These are phyloP conservation scores for Ptychobarbus kaznakovi DNA, from an alignment of 2,797 vertebrate genomes.

Conservation along the genomic window DNA sequence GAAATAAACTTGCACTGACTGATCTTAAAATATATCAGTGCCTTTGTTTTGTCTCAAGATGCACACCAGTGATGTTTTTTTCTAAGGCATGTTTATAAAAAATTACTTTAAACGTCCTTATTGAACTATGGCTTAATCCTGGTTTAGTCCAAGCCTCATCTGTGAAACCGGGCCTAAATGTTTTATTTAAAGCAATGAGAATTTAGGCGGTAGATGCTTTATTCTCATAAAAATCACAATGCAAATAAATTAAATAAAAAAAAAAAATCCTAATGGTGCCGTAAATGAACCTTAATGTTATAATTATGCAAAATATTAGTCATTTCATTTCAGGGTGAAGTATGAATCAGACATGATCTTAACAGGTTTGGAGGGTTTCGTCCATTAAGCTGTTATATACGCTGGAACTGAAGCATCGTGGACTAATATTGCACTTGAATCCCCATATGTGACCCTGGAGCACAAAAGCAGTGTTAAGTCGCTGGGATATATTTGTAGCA, in stretches of 20 bases:
- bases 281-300: neutral
- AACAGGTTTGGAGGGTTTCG: neutral
- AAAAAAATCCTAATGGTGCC: neutral
- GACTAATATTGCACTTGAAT: slow-evolving; percentile 61
- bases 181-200: neutral
- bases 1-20: no score
- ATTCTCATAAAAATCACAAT: neutral
- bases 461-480: no score
- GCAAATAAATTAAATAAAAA: neutral
- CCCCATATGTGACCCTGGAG: slow-evolving; percentile 3
- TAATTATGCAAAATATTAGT: neutral
- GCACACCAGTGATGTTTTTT: no score
- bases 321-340: neutral
- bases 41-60: no score
- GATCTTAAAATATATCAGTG: no score
- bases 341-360: neutral
- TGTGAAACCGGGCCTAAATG: no score
- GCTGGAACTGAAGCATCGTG: slow-evolving; percentile 54
- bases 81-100: no score
- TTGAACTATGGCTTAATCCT: no score
- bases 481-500: no score
- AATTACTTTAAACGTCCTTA: no score
- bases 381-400: slow-evolving; percentile 7
- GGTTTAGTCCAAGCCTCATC: no score
- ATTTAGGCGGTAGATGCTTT: neutral